phyloP scores from a whole-genome alignment of 2,113 vertebrate genomes.

The Chelonoidis abingdonii region DNA sequence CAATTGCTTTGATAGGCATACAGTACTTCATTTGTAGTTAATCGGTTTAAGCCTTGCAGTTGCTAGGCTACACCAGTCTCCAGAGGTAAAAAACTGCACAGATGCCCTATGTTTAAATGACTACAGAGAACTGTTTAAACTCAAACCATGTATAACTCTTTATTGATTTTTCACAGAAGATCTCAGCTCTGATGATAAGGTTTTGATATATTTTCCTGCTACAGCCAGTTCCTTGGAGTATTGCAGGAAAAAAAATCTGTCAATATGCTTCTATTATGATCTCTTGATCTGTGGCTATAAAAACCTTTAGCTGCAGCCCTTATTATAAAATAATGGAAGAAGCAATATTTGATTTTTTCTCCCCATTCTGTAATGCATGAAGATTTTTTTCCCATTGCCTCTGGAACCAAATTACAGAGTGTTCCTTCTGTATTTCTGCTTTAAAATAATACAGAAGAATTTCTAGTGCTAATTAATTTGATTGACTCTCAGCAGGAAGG shows the following conservation, averaged over 20 bases:
- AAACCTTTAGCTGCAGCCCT: slow-evolving; percentile 93
- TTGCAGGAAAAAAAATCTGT: slow-evolving; percentile 92
- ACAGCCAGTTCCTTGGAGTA: slow-evolving; percentile 92
- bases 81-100: slow-evolving; percentile 88
- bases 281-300: slow-evolving; percentile 99
- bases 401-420: slow-evolving; percentile 80
- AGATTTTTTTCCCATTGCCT: slow-evolving; percentile 72
- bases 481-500: slow-evolving; percentile 90
- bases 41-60: slow-evolving; percentile 91
- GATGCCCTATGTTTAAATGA: slow-evolving; percentile 98
- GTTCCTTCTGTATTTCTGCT: slow-evolving; percentile 73
- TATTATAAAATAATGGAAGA: slow-evolving; percentile 95
- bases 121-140: slow-evolving; percentile 99
- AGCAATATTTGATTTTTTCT: slow-evolving; percentile 82
- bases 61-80: slow-evolving; percentile 91
- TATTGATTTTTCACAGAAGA: slow-evolving; percentile 99
- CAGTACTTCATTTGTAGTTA: slow-evolving; percentile 94
- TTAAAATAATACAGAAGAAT: slow-evolving; percentile 84
- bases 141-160: slow-evolving; percentile 99
- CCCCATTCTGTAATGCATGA: slow-evolving; percentile 72
- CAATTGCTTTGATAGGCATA: slow-evolving; percentile 91
- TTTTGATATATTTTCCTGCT: slow-evolving; percentile 99
- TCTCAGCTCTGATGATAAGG: slow-evolving; percentile 98
- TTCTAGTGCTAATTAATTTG: slow-evolving; percentile 93
- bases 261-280: slow-evolving; percentile 99